Base-by-base conservation (phyloP, 2,888 invertebrate genomes). In the Ferrisia virgata region DNA sequence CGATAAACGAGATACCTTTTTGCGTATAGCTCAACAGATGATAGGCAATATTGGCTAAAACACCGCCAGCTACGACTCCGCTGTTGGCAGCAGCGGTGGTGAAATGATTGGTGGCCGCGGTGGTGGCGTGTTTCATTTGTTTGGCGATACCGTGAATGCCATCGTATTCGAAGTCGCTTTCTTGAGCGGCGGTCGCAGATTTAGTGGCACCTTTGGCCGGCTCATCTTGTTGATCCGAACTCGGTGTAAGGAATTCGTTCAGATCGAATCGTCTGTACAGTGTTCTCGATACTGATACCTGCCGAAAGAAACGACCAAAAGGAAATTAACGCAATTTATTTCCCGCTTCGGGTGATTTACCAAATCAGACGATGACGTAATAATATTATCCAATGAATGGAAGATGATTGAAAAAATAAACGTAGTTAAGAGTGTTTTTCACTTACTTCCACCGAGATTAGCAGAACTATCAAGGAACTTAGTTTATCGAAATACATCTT, bases 121-220 rank as follows among this genome's bases (percentile, higher is more conserved):
- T 28, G 9, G 43, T 15, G n/a, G 79, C 80, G 22, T 84, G 80
- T 15, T 84, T 80, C 18, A 28, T 15, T 47, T 84, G 84, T 40
- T 79, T 25, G n/a, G 11, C 8, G 18, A 84, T 33, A 31, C 84
- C 84, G 28, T 39, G 22, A 11, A 25, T 15, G 5, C 84, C 79
- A 28, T 84, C 84, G 80, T 80, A 84, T 36, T 53, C 43, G 58
- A 78, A 84, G 18, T 84, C 79, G 76, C 31, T 72, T 25, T 39
- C 43, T 5, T 22, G 22, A 25, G 58, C 25, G 25, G 58, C 25
- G 1, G 43, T 1, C 2, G 11, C 18, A n/a, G 28, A 5, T 33
- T n/a, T 28, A 6, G 72, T n/a, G n/a, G n/a, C n/a, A n/a, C n/a
- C 36, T 72, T 39, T 36, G 1, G 39, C 36, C n/a, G 11, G 18